Percentiles rank a stretch among this genome's conserved stretches.
phyloP scores from a whole-genome alignment of 2,113 vertebrate species.

The Prinia subflava region DNA sequence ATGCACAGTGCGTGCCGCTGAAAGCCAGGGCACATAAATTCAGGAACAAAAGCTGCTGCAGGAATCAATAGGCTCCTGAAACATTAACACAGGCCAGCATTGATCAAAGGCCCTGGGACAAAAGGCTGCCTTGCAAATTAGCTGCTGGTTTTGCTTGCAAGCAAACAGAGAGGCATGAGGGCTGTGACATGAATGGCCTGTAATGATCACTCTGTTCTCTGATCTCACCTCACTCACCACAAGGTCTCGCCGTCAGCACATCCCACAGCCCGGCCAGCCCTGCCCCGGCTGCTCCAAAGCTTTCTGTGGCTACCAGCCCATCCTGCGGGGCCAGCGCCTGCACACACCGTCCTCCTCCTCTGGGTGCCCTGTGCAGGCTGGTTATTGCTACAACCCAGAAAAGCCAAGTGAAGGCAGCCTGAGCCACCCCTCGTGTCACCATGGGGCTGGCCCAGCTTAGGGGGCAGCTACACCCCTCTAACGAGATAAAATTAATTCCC shows the following conservation, averaged over 20 bases:
- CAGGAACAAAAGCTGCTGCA: constrained; percentile 84
- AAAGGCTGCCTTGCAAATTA: constrained; percentile 84
- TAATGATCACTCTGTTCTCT: constrained; percentile 50
- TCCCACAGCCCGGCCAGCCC: background rate
- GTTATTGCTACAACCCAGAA: background rate
- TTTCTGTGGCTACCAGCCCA: background rate
- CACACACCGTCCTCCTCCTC: background rate
- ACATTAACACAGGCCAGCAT: constrained; percentile 89
- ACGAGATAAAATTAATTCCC: rapidly evolving
- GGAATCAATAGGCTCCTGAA: constrained; percentile 93
- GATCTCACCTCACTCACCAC: constrained; percentile 42
- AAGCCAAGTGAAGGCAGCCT: background rate
- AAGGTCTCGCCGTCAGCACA: constrained; percentile 32
- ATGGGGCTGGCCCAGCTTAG: rapidly evolving
- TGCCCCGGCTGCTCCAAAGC: background rate
- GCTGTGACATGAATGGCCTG: constrained; percentile 56
- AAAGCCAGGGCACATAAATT: constrained; percentile 78
- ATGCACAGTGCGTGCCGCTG: constrained; percentile 77
- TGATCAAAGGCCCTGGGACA: constrained; percentile 85
- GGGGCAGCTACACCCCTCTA: background rate
- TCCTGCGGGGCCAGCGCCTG: background rate
- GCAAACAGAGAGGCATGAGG: constrained; percentile 73
- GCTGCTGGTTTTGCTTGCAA: constrained; percentile 70
- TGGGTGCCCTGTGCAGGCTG: background rate
- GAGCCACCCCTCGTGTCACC: background rate